These are phyloP conservation scores for Dendropsophus ebraccatus DNA, from an alignment of 2,113 vertebrate species.

Conservation along the genomic window DNA sequence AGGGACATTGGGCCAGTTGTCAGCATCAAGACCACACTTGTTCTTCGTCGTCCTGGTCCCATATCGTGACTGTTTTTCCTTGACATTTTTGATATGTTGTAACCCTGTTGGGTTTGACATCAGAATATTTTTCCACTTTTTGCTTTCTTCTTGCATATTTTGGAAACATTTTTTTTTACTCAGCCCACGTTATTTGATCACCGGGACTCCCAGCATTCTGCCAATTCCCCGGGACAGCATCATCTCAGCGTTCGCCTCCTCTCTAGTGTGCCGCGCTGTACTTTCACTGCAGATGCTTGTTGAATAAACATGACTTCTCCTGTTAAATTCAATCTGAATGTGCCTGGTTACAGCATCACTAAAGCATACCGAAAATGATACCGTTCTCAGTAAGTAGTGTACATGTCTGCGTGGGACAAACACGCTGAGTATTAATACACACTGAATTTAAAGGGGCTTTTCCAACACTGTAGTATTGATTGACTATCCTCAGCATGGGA, in stretches of 20 bases:
- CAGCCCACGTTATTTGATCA: not conserved
- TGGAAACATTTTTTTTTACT: not conserved
- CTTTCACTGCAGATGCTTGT: not conserved
- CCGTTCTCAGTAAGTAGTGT: too few species aligned
- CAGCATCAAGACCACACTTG: too few species aligned
- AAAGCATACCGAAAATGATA: not conserved
- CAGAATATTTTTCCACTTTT: too few species aligned
- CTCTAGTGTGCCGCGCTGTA: not conserved
- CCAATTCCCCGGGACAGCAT: slow-evolving; percentile 6
- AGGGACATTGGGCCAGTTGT: too few species aligned
- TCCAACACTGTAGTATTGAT: too few species aligned
- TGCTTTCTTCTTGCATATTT: not conserved
- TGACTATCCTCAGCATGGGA: too few species aligned
- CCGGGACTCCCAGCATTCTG: not conserved
- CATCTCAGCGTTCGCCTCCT: not conserved
- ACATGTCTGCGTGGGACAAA: not conserved
- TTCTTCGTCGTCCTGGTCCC: too few species aligned
- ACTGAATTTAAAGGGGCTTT: too few species aligned
- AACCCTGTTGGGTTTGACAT: too few species aligned
- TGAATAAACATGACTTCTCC: slow-evolving; percentile 19
- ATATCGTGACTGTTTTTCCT: too few species aligned
- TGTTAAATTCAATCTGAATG: not conserved
- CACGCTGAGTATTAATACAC: too few species aligned
- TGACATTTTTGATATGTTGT: too few species aligned
- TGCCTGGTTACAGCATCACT: not conserved